Conservation (phyloP, 2,113 vertebrate genomes). For the Planiliza haematocheilus region DNA sequence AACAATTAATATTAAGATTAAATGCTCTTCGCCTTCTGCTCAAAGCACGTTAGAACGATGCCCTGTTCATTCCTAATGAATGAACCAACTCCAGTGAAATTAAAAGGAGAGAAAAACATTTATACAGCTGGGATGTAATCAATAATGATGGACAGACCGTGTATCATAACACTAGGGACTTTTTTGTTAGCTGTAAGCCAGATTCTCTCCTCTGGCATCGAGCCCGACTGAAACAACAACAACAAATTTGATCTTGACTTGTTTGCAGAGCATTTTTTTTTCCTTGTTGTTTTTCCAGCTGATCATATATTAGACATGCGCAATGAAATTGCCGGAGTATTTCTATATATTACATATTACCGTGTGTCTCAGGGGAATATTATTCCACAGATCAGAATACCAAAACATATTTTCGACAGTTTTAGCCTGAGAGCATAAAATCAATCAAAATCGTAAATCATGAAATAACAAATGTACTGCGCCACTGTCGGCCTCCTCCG, state of each 20-base stretch:
- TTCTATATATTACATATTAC: neutral
- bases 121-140: constrained; percentile 21
- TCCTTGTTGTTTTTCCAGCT: neutral
- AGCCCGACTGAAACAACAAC: neutral
- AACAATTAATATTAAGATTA: constrained; percentile 12
- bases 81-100: constrained; percentile 14
- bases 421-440: neutral
- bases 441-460: neutral
- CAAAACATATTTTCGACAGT: neutral
- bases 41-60: neutral
- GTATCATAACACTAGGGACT: neutral
- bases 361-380: neutral
- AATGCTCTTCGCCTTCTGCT: constrained; percentile 6
- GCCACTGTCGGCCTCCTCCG: neutral
- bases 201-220: constrained; percentile 14
- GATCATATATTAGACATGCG: neutral
- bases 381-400: neutral
- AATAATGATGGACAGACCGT: constrained; percentile 24
- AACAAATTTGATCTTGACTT: constrained; percentile 15
- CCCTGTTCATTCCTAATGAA: neutral
- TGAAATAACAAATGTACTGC: neutral
- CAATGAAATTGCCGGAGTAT: neutral
- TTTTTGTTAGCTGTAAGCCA: constrained; percentile 13
- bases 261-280: neutral
- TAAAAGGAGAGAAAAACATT: constrained; percentile 2